phyloP scores from a whole-genome alignment of 2,113 vertebrate genomes.

The Eurystomus gularis region DNA sequence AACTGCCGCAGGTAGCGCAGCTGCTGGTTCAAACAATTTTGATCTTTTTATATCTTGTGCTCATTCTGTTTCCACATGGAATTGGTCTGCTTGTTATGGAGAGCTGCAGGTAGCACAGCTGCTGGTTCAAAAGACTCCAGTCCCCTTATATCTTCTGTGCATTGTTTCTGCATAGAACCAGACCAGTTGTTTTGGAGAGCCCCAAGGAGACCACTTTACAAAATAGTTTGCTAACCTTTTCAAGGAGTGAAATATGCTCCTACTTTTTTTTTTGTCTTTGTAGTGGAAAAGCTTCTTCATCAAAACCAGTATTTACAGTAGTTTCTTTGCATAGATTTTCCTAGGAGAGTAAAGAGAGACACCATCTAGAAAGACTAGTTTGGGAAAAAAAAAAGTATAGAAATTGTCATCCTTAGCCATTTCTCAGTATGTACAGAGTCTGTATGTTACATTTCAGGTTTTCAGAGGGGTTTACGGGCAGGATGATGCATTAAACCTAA shows the following conservation, averaged over 20 bases:
- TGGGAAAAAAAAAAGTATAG: not conserved
- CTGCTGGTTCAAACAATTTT: slow-evolving; percentile 75
- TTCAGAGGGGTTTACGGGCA: not conserved
- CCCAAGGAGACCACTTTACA: slow-evolving; percentile 69
- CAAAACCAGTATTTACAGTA: slow-evolving; percentile 43
- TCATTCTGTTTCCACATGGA: slow-evolving; percentile 63
- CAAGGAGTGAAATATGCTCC: slow-evolving; percentile 66
- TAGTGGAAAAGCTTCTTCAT: slow-evolving; percentile 53
- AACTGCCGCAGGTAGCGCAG: slow-evolving; percentile 73
- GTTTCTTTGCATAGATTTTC: slow-evolving; percentile 41
- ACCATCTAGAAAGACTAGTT: not conserved
- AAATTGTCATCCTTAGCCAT: not conserved
- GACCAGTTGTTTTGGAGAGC: slow-evolving; percentile 67
- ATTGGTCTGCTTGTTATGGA: slow-evolving; percentile 66
- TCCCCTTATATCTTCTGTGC: slow-evolving; percentile 51
- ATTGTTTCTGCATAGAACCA: slow-evolving; percentile 63
- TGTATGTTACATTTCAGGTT: not conserved
- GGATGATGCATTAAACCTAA: not conserved
- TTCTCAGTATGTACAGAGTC: not conserved
- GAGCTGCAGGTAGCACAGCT: slow-evolving; percentile 68
- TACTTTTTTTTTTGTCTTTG: slow-evolving; percentile 12
- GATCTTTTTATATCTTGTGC: slow-evolving; percentile 73
- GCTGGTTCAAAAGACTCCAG: slow-evolving; percentile 60
- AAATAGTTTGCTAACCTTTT: slow-evolving; percentile 74
- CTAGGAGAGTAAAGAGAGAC: not conserved